phyloP scores from a whole-genome alignment of 2,797 vertebrate genomes.

The Aphelocoma californica region DNA sequence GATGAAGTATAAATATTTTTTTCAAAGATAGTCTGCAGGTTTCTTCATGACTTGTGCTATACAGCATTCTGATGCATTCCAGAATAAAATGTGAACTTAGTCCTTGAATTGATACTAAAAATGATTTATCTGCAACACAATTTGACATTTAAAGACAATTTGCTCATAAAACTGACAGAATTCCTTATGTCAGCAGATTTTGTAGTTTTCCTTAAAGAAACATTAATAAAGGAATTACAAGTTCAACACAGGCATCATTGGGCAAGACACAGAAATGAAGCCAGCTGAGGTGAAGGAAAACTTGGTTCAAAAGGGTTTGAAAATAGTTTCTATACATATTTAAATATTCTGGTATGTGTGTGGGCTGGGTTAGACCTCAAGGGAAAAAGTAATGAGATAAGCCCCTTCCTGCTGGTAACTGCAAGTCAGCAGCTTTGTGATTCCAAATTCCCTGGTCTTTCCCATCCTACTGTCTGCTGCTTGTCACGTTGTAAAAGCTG shows the following conservation, averaged over 20 bases:
- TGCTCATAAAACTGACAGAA: neutral
- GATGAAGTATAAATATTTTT: neutral
- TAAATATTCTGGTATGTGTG: neutral
- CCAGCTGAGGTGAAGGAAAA: neutral
- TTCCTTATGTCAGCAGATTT: neutral
- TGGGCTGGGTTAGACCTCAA: neutral
- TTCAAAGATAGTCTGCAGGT: neutral
- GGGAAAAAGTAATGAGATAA: conserved; percentile 9
- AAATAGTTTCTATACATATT: conserved; percentile 10
- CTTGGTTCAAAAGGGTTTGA: neutral
- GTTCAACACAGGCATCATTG: neutral
- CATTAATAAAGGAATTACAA: neutral
- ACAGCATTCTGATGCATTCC: neutral
- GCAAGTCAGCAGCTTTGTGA: conserved; percentile 15
- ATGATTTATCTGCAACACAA: neutral
- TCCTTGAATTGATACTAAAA: neutral
- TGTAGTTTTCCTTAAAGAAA: neutral
- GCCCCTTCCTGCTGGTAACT: neutral
- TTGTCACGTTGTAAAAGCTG: neutral
- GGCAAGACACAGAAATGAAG: neutral
- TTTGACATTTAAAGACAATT: neutral
- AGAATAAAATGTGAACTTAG: neutral
- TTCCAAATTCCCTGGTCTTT: neutral
- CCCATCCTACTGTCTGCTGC: neutral
- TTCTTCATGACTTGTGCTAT: neutral